These are phyloP conservation scores for Nerophis ophidion DNA, from an alignment of 2,113 vertebrate genomes.

Conservation along the genomic window DNA sequence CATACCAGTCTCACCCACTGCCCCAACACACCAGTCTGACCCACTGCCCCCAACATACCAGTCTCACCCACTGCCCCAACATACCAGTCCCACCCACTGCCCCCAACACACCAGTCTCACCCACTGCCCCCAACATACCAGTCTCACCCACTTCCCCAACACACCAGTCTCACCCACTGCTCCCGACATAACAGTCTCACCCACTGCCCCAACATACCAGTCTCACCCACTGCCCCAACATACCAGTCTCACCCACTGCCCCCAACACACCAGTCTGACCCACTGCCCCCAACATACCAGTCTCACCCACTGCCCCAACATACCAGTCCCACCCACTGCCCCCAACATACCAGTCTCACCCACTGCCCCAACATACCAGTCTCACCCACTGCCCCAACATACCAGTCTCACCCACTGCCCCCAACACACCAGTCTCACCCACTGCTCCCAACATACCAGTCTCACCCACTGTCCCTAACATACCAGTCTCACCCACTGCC, in stretches of 20 bases:
- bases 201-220: no score
- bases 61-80: conserved; percentile 30
- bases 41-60: conserved; percentile 33
- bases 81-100: conserved; percentile 31
- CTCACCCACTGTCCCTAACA: no score
- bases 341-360: conserved; percentile 33
- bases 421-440: conserved; percentile 33
- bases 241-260: conserved; percentile 30
- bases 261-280: no score
- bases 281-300: no score
- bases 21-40: conserved; percentile 36
- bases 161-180: conserved; percentile 31
- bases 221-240: conserved; percentile 33
- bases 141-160: conserved; percentile 30
- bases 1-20: conserved; percentile 30
- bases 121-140: conserved; percentile 33
- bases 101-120: conserved; percentile 36
- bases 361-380: conserved; percentile 35
- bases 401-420: conserved; percentile 29
- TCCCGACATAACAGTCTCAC: no score
- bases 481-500: conserved; percentile 30
- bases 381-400: conserved; percentile 32
- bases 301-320: conserved; percentile 33
- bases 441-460: conserved; percentile 33
- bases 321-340: conserved; percentile 30